Evolutionary conservation across 2,888 invertebrate species (phyloP).

Genomic region (Nemoura dubitans): DNA sequence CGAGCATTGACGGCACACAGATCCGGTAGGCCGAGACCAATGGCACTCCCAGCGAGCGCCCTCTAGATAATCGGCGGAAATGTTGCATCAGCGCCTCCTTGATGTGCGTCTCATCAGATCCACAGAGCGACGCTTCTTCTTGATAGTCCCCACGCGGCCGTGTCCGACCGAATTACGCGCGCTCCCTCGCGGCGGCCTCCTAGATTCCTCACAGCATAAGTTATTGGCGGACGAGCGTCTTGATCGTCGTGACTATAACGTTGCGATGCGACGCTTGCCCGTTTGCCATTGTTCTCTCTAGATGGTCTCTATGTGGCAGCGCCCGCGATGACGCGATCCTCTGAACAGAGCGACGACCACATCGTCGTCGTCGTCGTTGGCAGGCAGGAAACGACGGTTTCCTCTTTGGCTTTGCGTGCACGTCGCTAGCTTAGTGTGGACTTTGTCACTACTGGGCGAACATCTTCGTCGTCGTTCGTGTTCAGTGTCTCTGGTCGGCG

Average conservation of each 20-base stretch:
- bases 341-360: not conserved
- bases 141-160: no score
- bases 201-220: not conserved
- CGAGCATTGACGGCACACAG: constrained; percentile 56
- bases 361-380: not conserved
- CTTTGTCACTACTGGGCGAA: no score
- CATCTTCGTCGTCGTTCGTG: not conserved
- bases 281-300: constrained; percentile 24
- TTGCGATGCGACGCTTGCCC: not conserved
- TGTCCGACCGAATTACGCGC: no score
- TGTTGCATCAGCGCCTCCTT: no score
- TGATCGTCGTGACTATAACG: not conserved
- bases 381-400: not conserved
- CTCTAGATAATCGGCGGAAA: no score
- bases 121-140: no score
- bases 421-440: no score
- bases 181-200: no score
- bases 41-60: no score
- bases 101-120: no score
- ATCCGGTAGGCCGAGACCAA: no score
- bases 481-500: not conserved
- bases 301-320: not conserved
- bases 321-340: not conserved
- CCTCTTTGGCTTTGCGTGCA: not conserved
- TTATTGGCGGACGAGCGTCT: not conserved